phyloP scores from a whole-genome alignment of 2,113 vertebrate genomes.

The Camelus bactrianus region DNA sequence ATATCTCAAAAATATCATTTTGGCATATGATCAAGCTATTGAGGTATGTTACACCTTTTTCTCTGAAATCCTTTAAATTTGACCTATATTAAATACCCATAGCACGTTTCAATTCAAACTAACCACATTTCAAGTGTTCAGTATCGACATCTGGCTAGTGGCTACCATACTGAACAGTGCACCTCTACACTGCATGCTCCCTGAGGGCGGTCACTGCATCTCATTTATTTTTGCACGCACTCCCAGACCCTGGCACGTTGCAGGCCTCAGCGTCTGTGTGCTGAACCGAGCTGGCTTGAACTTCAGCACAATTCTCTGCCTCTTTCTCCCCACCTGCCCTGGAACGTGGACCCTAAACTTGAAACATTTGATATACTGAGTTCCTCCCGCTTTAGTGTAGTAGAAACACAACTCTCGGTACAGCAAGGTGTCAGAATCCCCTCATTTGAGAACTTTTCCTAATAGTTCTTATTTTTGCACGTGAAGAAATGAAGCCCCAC shows the following conservation, averaged over 20 bases:
- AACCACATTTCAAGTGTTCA: neutral
- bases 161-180: rapidly evolving
- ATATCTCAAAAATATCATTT: neutral
- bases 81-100: neutral
- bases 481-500: neutral
- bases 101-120: neutral
- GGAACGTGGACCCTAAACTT: neutral
- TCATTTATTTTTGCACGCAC: neutral
- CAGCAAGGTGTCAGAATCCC: neutral
- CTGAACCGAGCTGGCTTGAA: neutral
- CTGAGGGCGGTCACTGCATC: neutral
- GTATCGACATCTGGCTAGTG: neutral
- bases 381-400: neutral
- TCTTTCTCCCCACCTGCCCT: neutral
- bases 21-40: neutral
- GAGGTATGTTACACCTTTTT: neutral
- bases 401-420: neutral
- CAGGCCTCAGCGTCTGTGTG: neutral
- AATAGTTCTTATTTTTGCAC: neutral
- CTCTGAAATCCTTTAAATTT: neutral
- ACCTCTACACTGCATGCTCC: rapidly evolving
- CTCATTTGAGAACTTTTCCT: neutral
- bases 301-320: neutral
- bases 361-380: neutral
- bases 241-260: neutral